Evolutionary conservation across 2,797 vertebrate genomes (phyloP), one percentile per base, ranked within the genome.

Genomic region (Thripadectes ignobilis): DNA sequence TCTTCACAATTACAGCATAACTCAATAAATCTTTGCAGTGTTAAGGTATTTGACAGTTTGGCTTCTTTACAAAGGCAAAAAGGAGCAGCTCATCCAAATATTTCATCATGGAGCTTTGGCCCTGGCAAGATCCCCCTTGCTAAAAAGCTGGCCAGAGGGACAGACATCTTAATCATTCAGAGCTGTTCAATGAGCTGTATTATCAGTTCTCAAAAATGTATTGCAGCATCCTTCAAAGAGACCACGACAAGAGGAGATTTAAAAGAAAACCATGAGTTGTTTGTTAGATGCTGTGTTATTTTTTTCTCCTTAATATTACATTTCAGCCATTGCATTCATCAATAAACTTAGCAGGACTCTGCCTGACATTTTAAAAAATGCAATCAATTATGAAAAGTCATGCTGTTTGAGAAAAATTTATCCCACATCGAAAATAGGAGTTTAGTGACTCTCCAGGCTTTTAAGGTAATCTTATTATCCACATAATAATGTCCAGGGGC

Each of bases 301-400:
- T 92, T 89, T 75, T 68, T 1, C 21, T 41, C 76, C 77, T 74
- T 91, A 88, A 63, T 79, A 63, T 17, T 94, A 78, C 49, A 57
- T 85, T 93, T 94, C 85, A 68, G 45, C 34, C 78, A 65, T 27
- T 82, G 69, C 79, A 91, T 92, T 93, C 93, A 91, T 95, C 91
- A 91, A 92, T 88, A 90, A 89, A 82, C 86, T 93, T 91, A 95
- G 94, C 86, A 92, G 92, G 96, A 92, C 1, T 5, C 85, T 88
- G 85, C 57, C 76, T 96, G 94, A 95, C 94, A 95, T 96, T 96
- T 94, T 85, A 12, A 76, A 92, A 94, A 88, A 95, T 61, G 74
- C 86, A 81, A 93, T 94, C 94, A 93, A 92, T 95, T 96, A 95
- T 71, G 83, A 94, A 77, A 87, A 95, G 93, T 76, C 94, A 67